phyloP scores from a whole-genome alignment of 2,797 vertebrate genomes.

The Myoxocephalus aenaeus region DNA sequence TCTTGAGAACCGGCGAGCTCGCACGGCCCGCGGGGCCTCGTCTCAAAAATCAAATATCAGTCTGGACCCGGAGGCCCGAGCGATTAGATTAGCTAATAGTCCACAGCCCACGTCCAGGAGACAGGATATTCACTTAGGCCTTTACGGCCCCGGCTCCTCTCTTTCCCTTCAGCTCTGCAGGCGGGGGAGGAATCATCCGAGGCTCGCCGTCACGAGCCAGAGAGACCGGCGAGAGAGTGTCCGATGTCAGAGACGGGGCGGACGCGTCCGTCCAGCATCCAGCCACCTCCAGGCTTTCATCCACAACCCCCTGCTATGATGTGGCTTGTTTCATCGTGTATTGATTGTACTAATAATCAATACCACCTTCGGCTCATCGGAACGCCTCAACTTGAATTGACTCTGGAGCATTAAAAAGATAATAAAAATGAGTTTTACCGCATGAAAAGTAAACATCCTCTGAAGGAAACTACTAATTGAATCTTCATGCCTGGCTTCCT shows the following conservation, averaged over 20 bases:
- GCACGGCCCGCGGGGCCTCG: constrained; percentile 21
- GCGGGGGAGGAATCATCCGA: constrained; percentile 25
- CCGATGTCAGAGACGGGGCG: constrained; percentile 49
- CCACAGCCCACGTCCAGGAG: constrained; percentile 57
- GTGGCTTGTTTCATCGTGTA: background rate
- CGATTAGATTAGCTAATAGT: constrained; percentile 75
- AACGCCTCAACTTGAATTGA: background rate
- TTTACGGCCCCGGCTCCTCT: constrained; percentile 58
- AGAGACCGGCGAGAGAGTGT: constrained; percentile 19
- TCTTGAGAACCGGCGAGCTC: constrained; percentile 17
- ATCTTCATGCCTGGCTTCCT: background rate
- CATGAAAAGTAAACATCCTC: background rate
- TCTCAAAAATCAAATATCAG: constrained; percentile 58
- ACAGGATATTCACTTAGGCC: constrained; percentile 77
- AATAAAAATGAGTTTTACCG: no score
- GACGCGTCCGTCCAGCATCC: constrained; percentile 40
- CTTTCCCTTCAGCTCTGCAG: constrained; percentile 31
- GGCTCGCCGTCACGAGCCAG: constrained; percentile 39
- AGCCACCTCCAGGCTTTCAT: constrained; percentile 13
- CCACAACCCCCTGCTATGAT: background rate
- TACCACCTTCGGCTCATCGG: background rate
- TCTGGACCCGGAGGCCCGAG: constrained; percentile 64
- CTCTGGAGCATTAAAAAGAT: no score
- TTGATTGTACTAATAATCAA: background rate
- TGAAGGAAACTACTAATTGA: background rate